Evolutionary conservation across 2,888 invertebrate species (phyloP), one percentile per base, ranked within the genome.

Genomic region (Acronicta leporina): DNA sequence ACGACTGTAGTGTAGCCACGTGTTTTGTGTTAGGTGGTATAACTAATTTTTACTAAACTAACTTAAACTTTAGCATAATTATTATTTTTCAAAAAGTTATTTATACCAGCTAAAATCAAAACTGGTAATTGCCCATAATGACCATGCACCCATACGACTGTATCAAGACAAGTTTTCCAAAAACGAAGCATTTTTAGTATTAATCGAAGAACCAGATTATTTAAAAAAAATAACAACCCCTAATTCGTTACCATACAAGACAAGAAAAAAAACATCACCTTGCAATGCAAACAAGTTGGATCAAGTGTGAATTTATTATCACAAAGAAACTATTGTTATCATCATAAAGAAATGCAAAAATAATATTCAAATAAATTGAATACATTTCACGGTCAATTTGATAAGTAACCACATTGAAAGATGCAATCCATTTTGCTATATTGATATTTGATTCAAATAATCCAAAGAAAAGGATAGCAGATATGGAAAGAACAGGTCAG

Each of bases 341-440:
- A 68, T 59, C 50, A 51, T 27, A 75, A 62, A 61, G 49, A 58
- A 69, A 64, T 38, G 1, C 43, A 54, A 60, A 67, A 77, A 78
- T 69, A 64, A 67, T 59, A 71, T 72, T 65, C 66, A 69, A 73
- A 74, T 72, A 73, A 83, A 87, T 87, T 85, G 77, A 88, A 91
- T 90, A 87, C 79, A 79, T 87, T 85, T 83, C 87, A 89, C 83
- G 92, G 92, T 92, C 92, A 92, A 92, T 92, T 92, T 89, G 87
- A 85, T 81, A 83, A 79, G 85, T 84, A 86, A 90, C 89, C 88
- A 80, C 86, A 87, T 70, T 75, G 74, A 81, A 64, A 49, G 60
- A 57, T 63, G 76, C 77, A 73, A 75, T 71, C 57, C 65, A 76
- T 80, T 82, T 57, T 79, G 75, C 67, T 78, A 80, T 73, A 90